Percentiles rank a stretch among this genome's conserved stretches.
Evolutionary conservation across 2,797 vertebrate genomes (phyloP).

Genomic region (Pampus argenteus): DNA sequence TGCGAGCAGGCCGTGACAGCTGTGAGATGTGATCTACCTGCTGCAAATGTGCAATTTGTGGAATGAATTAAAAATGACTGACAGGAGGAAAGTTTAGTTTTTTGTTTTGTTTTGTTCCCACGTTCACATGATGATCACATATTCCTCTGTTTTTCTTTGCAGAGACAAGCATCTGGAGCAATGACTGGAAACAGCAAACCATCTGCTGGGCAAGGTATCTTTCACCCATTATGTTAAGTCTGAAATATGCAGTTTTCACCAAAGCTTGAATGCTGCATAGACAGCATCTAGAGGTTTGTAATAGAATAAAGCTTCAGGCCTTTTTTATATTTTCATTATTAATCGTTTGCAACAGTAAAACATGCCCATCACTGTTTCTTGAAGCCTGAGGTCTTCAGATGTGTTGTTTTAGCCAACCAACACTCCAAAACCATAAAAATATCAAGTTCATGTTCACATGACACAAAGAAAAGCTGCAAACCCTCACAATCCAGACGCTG

Average conservation of each 20-base stretch:
- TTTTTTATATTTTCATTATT: no score
- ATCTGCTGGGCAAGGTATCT: slow-evolving; percentile 88
- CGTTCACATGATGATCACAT: background rate
- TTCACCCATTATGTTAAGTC: background rate
- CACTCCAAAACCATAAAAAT: no score
- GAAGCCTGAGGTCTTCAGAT: no score
- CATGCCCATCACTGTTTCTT: no score
- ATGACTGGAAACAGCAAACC: slow-evolving; percentile 90
- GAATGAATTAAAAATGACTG: background rate
- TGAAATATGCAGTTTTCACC: background rate
- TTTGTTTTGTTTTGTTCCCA: background rate
- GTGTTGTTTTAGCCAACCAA: no score
- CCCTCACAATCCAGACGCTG: no score
- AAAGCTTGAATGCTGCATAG: background rate
- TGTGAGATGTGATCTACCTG: no score
- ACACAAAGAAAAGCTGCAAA: no score
- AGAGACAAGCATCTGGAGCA: slow-evolving; percentile 90
- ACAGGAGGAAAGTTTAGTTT: fast-evolving
- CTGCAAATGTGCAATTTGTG: background rate
- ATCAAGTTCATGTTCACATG: no score
- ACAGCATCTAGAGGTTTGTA: background rate
- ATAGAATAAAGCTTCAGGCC: background rate
- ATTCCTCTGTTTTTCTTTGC: slow-evolving; percentile 44
- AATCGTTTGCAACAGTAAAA: no score
- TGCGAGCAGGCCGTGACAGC: no score